Base-by-base conservation (phyloP, 2,888 invertebrate species). In the Branchellion lobata region DNA sequence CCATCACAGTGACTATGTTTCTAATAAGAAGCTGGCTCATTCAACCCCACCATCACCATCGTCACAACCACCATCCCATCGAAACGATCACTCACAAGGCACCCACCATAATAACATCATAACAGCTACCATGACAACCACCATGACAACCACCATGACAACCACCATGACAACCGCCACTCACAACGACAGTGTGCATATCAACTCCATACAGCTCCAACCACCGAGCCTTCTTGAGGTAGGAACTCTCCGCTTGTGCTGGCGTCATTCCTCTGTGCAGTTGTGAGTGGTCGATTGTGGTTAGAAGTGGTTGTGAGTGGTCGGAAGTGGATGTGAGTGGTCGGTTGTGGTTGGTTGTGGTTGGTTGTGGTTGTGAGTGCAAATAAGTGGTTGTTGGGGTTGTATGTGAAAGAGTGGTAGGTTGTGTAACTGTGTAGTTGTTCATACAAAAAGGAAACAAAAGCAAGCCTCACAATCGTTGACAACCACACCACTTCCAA, bases 141-240 rank as follows among this genome's bases (percentile, higher is more conserved):
- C n/a, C n/a, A n/a, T n/a, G n/a, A n/a, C n/a, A n/a, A n/a, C n/a
- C n/a, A n/a, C n/a, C n/a, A n/a, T n/a, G n/a, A n/a, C n/a, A n/a
- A n/a, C n/a, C n/a, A n/a, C n/a, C n/a, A n/a, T n/a, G n/a, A n/a
- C n/a, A n/a, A n/a, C n/a, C n/a, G n/a, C n/a, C 27, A 24, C 85
- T 84, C 81, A 92, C 92, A 86, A 95, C 90, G 69, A 98, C 98
- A 83, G 92, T 94, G 87, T 98, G 97, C 94, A 96, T 96, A 86
- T 99, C 98, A 78, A 99, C 97, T 80, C 98, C 99, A 89, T 97
- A 99, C 94, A 96, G 94, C 88, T 98, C 97, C 84, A 99, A 89
- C 94, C 95, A 95, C 89, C 97, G 98, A 14, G 93, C 95, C 89
- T 96, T 97, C 87, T 96, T 95, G 79, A 99, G 90, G 88, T 94